These are phyloP conservation scores for Bembecia ichneumoniformis DNA, from an alignment of 2,888 invertebrate genomes.

Conservation along the genomic window DNA sequence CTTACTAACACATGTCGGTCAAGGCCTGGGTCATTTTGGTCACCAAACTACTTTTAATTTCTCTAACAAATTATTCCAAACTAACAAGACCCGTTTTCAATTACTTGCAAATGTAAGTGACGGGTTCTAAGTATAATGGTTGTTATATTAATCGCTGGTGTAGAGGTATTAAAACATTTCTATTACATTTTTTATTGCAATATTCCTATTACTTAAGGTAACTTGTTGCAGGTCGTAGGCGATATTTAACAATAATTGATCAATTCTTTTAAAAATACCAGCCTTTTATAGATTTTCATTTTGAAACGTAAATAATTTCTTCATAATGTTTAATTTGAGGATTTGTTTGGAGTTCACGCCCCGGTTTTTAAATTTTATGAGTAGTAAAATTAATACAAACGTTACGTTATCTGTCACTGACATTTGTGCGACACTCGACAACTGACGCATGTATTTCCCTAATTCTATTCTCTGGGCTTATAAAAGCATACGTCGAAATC, in stretches of 20 bases:
- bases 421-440: too few species aligned
- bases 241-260: not conserved
- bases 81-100: constrained; percentile 5
- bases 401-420: too few species aligned
- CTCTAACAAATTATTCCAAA: constrained; percentile 9
- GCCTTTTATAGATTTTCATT: too few species aligned
- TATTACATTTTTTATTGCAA: not conserved
- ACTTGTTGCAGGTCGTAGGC: not conserved
- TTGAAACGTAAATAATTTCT: too few species aligned
- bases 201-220: not conserved
- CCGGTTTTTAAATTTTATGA: too few species aligned
- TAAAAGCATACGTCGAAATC: too few species aligned
- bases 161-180: not conserved
- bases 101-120: not conserved
- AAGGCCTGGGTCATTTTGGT: constrained; percentile 42
- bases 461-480: too few species aligned
- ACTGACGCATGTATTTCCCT: too few species aligned
- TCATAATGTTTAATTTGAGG: too few species aligned
- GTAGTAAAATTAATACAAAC: too few species aligned
- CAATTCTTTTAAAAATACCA: not conserved
- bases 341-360: too few species aligned
- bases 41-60: constrained; percentile 37
- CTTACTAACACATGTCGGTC: constrained; percentile 39
- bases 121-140: not conserved
- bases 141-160: not conserved